Evolutionary conservation across 2,113 vertebrate species (phyloP).

Genomic region (Trochalopteron elliotii): DNA sequence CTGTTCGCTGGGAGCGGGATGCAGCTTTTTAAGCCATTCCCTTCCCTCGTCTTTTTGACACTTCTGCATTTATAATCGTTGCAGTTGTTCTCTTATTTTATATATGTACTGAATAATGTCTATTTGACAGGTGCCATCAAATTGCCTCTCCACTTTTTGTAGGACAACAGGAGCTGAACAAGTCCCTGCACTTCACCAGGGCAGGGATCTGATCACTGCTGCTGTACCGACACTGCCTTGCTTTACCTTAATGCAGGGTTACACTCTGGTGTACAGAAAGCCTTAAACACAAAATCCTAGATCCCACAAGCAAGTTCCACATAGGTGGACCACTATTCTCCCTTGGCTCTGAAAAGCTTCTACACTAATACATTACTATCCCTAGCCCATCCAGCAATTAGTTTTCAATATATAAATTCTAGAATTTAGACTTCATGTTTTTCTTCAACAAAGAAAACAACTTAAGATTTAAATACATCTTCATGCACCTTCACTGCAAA

Average conservation of each 20-base stretch:
- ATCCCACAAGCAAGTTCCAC: neutral
- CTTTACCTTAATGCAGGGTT: neutral
- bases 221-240: neutral
- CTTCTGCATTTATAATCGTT: neutral
- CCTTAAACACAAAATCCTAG: neutral
- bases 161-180: neutral
- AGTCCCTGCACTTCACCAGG: neutral
- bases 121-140: neutral
- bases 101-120: neutral
- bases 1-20: neutral
- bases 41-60: neutral
- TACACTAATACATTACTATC: neutral
- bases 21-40: neutral
- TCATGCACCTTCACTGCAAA: neutral
- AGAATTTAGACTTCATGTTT: neutral
- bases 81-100: neutral
- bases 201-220: neutral
- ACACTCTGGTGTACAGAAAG: neutral
- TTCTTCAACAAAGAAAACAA: neutral
- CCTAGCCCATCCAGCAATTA: neutral
- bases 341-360: neutral
- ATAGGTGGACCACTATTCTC: neutral
- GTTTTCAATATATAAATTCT: neutral
- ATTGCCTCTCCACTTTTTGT: fast-evolving
- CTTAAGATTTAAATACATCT: neutral